Percentiles rank a stretch among this genome's conserved stretches.
These are phyloP conservation scores for Felis chaus DNA, from an alignment of 2,113 vertebrate genomes.

Conservation along the genomic window DNA sequence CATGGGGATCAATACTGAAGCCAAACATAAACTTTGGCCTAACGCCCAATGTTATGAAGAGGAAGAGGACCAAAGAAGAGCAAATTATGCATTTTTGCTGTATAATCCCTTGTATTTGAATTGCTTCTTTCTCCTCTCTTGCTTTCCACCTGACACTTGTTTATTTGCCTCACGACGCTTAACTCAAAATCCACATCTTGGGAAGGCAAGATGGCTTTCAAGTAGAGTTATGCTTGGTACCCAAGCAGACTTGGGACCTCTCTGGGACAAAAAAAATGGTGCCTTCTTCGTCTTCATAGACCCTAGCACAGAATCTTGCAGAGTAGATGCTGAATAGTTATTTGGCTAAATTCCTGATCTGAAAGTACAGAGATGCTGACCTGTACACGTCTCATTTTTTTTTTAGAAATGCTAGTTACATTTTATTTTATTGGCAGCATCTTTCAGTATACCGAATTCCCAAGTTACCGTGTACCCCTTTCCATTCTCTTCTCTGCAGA, in stretches of 20 bases:
- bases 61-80: neutral
- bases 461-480: neutral
- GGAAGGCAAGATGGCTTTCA: neutral
- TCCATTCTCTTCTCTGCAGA: neutral
- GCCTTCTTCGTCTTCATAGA: neutral
- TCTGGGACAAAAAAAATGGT: neutral
- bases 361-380: neutral
- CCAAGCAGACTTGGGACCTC: neutral
- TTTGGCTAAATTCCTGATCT: neutral
- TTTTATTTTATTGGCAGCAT: neutral
- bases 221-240: neutral
- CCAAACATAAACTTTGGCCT: neutral
- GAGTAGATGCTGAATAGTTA: neutral
- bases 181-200: neutral
- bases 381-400: neutral
- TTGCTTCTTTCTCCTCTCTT: neutral
- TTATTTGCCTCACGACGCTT: neutral
- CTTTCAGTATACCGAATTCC: neutral
- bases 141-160: neutral
- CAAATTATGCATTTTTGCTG: too few species aligned
- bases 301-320: neutral
- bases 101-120: neutral
- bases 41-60: neutral
- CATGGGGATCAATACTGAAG: neutral
- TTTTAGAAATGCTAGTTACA: neutral